Percentiles rank a stretch among this genome's conserved stretches.
Evolutionary conservation across 1,140 invertebrate genomes (phyloP).

Genomic region (Mactra quadrangularis): DNA sequence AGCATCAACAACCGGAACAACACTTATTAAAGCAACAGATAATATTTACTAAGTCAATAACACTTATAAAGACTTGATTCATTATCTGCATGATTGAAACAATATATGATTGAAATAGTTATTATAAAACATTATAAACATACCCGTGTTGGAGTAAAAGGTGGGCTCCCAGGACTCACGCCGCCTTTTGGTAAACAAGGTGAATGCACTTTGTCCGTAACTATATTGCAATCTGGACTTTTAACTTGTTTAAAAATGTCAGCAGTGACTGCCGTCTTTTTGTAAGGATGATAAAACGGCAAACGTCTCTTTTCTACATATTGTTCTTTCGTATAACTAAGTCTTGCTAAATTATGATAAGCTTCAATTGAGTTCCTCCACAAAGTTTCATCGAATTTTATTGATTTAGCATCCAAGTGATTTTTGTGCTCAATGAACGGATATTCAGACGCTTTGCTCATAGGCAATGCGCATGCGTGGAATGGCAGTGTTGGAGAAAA

Average conservation of each 20-base stretch:
- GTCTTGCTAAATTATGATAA: background rate
- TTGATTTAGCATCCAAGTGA: background rate
- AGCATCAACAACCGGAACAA: too few species aligned
- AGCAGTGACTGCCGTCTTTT: background rate
- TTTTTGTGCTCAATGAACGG: too few species aligned
- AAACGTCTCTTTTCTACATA: background rate
- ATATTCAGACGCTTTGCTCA: background rate
- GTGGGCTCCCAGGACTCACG: too few species aligned
- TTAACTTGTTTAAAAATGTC: background rate
- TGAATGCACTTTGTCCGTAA: too few species aligned
- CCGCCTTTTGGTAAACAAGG: too few species aligned
- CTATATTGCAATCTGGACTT: background rate
- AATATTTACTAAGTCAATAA: too few species aligned
- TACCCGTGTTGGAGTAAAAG: too few species aligned
- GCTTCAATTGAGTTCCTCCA: background rate
- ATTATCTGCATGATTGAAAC: too few species aligned
- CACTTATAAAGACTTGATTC: too few species aligned
- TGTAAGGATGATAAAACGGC: constrained; percentile 1
- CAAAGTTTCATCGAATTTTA: background rate
- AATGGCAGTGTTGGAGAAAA: background rate
- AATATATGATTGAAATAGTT: too few species aligned
- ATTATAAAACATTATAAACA: too few species aligned
- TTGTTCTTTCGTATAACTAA: background rate
- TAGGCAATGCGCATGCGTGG: constrained; percentile 4
- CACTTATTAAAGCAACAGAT: too few species aligned